Base-by-base conservation (phyloP, 2,888 invertebrate genomes). In the Resseliella maxima region DNA sequence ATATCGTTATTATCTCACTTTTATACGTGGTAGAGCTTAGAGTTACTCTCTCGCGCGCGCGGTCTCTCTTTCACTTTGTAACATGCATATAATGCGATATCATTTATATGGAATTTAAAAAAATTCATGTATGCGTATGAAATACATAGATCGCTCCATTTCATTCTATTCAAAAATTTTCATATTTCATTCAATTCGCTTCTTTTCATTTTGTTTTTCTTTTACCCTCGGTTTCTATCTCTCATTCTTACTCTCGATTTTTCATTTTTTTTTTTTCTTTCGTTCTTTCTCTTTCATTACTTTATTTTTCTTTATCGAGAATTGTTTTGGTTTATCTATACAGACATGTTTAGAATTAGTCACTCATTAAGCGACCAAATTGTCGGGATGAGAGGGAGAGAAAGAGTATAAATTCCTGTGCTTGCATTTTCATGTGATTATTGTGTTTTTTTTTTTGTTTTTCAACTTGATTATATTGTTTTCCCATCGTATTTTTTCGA, bases 1-100 rank as follows among this genome's bases (percentile, higher is more conserved):
- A 72, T 72, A 72, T 72, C 72, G 72, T 72, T 72, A 72, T 72
- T 72, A 72, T 72, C 72, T 72, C 72, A 72, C 72, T 72, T 72
- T 35, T 35, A 72, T 72, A 72, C 72, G 72, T 72, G 72, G 72
- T 72, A 72, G n/a, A n/a, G n/a, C n/a, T n/a, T n/a, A n/a, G n/a
- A n/a, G n/a, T n/a, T n/a, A n/a, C n/a, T 72, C 72, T 72, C 18
- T 31, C 12, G 46, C 46, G 8, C 8, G 8, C 41, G 5, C 41
- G 5, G 41, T 41, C 6, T 41, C 41, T 41, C 6, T 41, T n/a
- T n/a, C n/a, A 41, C 41, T 8, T 41, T 5, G 21, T 2, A 24
- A 59, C 24, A 27, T 59, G 59, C 59, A 59, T 24, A 59, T 59
- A 59, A 72, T 35, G 35, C 72, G 72, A 72, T 72, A 31, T 35